Conservation (phyloP, 2,888 invertebrate species). For the Dryococelus australis region DNA sequence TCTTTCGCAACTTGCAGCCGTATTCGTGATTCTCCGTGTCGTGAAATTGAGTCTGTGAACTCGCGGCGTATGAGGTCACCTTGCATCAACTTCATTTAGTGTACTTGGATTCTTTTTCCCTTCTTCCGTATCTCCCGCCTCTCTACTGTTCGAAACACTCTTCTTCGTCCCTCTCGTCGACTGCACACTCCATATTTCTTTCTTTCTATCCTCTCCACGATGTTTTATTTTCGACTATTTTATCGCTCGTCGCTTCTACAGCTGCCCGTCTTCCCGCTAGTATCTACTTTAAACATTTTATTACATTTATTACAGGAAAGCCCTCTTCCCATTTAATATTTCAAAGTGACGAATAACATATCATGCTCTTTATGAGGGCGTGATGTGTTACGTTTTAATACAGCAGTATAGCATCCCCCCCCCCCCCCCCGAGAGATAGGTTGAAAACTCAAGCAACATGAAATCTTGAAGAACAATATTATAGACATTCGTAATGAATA, state of each 20-base stretch:
- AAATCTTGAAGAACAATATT: too few species aligned
- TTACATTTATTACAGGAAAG: too few species aligned
- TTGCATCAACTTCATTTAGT: background rate
- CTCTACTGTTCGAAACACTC: background rate
- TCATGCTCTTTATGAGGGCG: too few species aligned
- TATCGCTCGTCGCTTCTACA: background rate
- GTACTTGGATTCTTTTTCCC: background rate
- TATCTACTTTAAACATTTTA: background rate
- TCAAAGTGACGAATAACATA: too few species aligned
- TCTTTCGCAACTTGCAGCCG: too few species aligned
- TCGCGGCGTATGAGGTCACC: background rate
- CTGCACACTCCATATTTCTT: background rate
- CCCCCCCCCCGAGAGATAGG: too few species aligned
- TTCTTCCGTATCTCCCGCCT: background rate
- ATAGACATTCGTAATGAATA: too few species aligned
- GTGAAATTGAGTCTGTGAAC: background rate
- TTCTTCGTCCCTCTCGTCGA: background rate
- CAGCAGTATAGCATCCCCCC: too few species aligned
- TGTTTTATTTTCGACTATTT: background rate
- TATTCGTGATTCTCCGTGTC: background rate
- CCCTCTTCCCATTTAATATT: too few species aligned
- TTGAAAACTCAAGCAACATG: too few species aligned
- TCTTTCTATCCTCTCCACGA: background rate
- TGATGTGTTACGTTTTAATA: too few species aligned
- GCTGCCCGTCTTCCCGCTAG: background rate